Base-by-base conservation (phyloP, 2,797 vertebrate genomes). In the Chrysocyon brachyurus region DNA sequence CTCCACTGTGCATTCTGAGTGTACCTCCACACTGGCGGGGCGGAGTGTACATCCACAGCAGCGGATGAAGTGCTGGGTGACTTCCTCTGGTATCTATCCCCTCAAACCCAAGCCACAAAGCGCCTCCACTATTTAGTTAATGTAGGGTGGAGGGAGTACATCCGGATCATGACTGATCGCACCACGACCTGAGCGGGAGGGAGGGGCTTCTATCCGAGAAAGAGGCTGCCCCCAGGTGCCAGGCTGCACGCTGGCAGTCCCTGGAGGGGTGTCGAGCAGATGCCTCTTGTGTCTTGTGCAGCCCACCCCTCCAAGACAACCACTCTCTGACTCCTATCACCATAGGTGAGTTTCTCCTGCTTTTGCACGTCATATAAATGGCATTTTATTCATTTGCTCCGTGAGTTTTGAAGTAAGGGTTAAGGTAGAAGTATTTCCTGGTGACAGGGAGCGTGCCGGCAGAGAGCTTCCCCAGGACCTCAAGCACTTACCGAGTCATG, bases 1-100 rank as follows among this genome's bases (percentile, higher is more conserved):
- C 2, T 6, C 59, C 2, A 0, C n/a, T 66, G 46, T 46, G 11
- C 14, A 0, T n/a, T 72, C 77, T 52, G 40, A 28, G 7, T 0
- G 0, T 0, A 22, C 15, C n/a, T 66, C 12, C 61, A 9, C 31
- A 46, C 63, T 6, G 1, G 21, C n/a, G n/a, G n/a, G n/a, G n/a
- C n/a, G n/a, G 40, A 28, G 7, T 0, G 0, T 0, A 22, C 15
- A 28, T 66, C 12, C 61, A 9, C 31, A 46, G 12, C 6, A 19
- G 12, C 4, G 2, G 5, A 16, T 16, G 59, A 91, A 59, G 28
- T 5, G 0, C 33, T 14, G 8, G 0, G 15, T 56, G 26, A 36
- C 59, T 70, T 87, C 26, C 61, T 59, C 2, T 54, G 84, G 21
- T 70, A 12, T 57, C n/a, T 17, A 16, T 66, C 12, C 52, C 19